Conservation (phyloP, 2,113 vertebrate genomes). For the Corvus moneduloides region DNA sequence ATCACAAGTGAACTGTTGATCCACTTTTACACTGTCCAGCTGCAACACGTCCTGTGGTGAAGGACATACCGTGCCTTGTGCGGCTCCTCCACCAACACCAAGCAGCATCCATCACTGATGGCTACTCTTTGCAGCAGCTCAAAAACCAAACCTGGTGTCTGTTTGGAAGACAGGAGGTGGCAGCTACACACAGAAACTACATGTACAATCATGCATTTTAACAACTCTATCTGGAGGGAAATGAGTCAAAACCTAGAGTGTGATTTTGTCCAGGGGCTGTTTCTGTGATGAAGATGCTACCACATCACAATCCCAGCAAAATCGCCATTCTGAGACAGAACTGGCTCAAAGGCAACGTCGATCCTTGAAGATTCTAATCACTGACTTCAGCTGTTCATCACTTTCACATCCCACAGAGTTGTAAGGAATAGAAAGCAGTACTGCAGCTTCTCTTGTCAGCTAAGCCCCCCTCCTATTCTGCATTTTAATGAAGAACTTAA, state of each 20-base stretch:
- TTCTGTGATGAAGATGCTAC: not conserved
- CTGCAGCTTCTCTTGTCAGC: not conserved
- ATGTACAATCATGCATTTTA: not conserved
- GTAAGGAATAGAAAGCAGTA: not conserved
- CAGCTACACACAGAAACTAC: not conserved
- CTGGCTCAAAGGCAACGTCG: not conserved
- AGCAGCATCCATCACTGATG: rapidly evolving
- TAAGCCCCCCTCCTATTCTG: not conserved
- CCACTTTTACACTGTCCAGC: not conserved
- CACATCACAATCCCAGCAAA: not conserved
- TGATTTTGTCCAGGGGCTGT: not conserved
- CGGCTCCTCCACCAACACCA: not conserved
- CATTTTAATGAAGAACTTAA: constrained; percentile 46
- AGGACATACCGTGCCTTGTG: not conserved
- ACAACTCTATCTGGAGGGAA: not conserved
- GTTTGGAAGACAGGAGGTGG: not conserved
- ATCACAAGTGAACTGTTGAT: not conserved
- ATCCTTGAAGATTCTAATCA: not conserved
- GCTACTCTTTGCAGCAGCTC: not conserved
- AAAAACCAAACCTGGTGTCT: not conserved
- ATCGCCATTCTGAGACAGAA: not conserved
- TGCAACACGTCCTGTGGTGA: not conserved
- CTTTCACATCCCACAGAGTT: constrained; percentile 16
- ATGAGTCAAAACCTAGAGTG: not conserved
- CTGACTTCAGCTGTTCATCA: not conserved